phyloP scores from a whole-genome alignment of 37 sponge, comb jelly and placozoan genomes.

The Agelas oroides region DNA sequence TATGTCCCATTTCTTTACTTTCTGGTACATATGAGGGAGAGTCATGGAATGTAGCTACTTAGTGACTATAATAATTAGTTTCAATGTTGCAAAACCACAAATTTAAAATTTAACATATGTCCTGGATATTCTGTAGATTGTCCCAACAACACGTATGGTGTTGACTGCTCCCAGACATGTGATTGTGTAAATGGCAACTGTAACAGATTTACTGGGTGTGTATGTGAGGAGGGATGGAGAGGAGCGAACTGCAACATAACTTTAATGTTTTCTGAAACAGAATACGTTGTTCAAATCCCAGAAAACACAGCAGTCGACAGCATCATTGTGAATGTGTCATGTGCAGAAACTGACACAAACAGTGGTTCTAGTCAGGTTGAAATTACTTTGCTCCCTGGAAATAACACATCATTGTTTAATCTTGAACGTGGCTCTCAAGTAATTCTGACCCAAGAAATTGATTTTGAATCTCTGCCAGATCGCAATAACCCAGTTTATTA shows the following conservation, averaged over 20 bases:
- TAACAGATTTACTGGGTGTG: constrained; percentile 30
- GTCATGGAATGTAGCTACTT: too few species aligned
- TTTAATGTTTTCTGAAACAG: neutral
- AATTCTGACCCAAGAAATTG: constrained; percentile 1
- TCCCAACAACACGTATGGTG: constrained; percentile 22
- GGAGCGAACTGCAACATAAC: constrained; percentile 27
- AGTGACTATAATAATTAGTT: too few species aligned
- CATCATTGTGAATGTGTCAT: constrained; percentile 24
- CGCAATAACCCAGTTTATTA: neutral
- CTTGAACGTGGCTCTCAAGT: constrained; percentile 12
- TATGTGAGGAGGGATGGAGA: constrained; percentile 37
- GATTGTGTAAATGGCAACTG: constrained; percentile 36
- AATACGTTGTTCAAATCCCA: neutral
- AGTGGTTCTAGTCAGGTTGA: constrained; percentile 1
- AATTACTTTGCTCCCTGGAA: neutral
- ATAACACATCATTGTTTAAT: neutral
- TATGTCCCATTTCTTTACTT: too few species aligned
- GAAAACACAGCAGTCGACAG: constrained; percentile 29
- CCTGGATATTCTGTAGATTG: constrained; percentile 11
- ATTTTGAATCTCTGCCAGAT: constrained; percentile 39
- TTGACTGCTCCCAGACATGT: constrained; percentile 21
- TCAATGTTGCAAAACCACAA: too few species aligned
- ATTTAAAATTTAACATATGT: too few species aligned
- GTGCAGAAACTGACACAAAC: constrained; percentile 9
- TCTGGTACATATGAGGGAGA: too few species aligned